Base-by-base conservation (phyloP, 1,140 invertebrate species). In the Glossosoma conforme region DNA sequence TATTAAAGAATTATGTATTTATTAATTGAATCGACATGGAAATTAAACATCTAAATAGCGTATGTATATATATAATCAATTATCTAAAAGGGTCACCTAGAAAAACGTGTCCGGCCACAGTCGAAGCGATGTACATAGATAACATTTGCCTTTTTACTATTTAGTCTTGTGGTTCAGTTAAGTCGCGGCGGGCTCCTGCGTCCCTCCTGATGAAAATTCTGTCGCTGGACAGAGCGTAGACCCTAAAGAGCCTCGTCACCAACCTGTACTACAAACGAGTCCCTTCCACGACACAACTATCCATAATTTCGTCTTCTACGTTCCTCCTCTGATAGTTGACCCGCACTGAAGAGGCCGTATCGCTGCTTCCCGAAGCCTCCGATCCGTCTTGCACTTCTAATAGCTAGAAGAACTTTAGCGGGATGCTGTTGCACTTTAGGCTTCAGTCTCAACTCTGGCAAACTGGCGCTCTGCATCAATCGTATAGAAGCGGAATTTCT, bases 251-350 rank as follows among this genome's bases (percentile, higher is more conserved):
- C 61, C 70, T 69, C 63, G 69, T 69, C 56, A 67, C 52, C 46
- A 72, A 65, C 70, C 70, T 64, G 63, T 69, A 73, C 72, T 73
- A 75, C 69, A 69, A 69, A 49, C 64, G 67, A 53, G 68, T 61
- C n/a, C n/a, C n/a, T n/a, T n/a, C n/a, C n/a, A n/a, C n/a, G n/a
- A n/a, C n/a, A n/a, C n/a, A n/a, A 53, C 58, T 60, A 2, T 22
- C 45, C 32, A 37, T 44, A 20, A 22, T 37, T 11, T 21, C 37
- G 9, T 51, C 45, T 30, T 41, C 30, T 32, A 46, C 44, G 35
- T 19, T 32, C 38, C n/a, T n/a, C n/a, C n/a, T n/a, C n/a, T n/a
- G n/a, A n/a, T n/a, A n/a, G 30, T 22, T 40, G 15, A 52, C 49
- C 22, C 36, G 9, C n/a, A 46, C 46, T 46, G 35, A 42, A 37